Conservation (phyloP, 2,113 vertebrate species). For the Suricata suricatta region DNA sequence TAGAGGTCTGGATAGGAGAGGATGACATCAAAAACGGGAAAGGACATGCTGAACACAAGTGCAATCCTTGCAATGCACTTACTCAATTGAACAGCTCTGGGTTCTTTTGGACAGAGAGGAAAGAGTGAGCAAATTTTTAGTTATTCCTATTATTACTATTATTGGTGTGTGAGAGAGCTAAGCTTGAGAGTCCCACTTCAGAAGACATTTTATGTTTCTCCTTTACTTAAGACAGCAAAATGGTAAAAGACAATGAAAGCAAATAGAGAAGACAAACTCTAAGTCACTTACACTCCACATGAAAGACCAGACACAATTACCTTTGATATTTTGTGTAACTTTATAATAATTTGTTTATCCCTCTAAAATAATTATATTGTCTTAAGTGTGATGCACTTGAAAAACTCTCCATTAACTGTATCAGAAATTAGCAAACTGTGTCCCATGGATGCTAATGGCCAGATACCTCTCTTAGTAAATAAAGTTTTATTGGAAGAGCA, state of each 20-base stretch:
- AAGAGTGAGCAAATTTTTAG: neutral
- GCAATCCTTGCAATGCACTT: neutral
- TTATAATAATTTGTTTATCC: neutral
- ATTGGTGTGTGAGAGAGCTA: neutral
- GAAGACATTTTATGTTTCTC: neutral
- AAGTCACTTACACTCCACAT: neutral
- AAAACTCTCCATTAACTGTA: neutral
- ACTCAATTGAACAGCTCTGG: neutral
- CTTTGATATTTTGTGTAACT: neutral
- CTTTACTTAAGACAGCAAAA: neutral
- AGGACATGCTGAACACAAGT: neutral
- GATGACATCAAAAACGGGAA: neutral
- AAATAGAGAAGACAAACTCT: neutral
- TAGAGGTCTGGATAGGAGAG: fast-evolving
- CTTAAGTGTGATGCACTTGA: neutral
- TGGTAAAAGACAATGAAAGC: neutral
- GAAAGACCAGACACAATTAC: neutral
- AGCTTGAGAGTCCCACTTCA: neutral
- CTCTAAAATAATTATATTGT: neutral
- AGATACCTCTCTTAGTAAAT: neutral
- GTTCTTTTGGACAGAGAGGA: neutral
- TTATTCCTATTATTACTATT: neutral
- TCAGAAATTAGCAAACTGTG: neutral
- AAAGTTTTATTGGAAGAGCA: neutral
- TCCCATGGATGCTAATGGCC: neutral